Conservation (phyloP, 2,113 vertebrate genomes). For the Elachura formosa region DNA sequence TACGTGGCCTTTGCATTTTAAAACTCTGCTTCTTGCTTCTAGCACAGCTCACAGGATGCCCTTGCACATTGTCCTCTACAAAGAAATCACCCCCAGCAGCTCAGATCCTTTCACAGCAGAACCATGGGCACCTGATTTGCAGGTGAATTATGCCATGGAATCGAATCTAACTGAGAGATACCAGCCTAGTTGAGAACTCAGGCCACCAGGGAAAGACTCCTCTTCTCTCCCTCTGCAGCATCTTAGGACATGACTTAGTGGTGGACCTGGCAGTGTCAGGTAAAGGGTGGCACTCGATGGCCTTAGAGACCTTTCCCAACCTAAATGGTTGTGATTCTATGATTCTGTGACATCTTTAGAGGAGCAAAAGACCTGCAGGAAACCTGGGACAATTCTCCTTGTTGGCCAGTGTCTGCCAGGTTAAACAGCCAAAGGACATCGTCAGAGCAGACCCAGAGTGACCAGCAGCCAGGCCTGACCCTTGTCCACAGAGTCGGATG, state of each 20-base stretch:
- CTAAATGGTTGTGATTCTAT: fast-evolving
- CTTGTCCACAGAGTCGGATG: neutral
- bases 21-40: neutral
- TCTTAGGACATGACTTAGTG: neutral
- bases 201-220: neutral
- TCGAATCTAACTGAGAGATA: neutral
- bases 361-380: neutral
- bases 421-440: neutral
- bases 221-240: neutral
- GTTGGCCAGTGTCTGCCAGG: neutral
- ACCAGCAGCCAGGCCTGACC: neutral
- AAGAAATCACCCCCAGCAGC: neutral
- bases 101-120: neutral
- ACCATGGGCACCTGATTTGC: neutral
- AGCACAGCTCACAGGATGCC: neutral
- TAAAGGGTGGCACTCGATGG: fast-evolving
- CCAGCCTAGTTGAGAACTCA: neutral
- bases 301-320: neutral
- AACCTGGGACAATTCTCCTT: neutral
- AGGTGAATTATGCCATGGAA: neutral
- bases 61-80: neutral
- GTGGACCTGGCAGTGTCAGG: neutral
- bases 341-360: neutral
- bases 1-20: conserved; percentile 69
- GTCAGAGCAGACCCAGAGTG: neutral